phyloP scores from a whole-genome alignment of 2,888 invertebrate species.

The Acrobeloides nanus region DNA sequence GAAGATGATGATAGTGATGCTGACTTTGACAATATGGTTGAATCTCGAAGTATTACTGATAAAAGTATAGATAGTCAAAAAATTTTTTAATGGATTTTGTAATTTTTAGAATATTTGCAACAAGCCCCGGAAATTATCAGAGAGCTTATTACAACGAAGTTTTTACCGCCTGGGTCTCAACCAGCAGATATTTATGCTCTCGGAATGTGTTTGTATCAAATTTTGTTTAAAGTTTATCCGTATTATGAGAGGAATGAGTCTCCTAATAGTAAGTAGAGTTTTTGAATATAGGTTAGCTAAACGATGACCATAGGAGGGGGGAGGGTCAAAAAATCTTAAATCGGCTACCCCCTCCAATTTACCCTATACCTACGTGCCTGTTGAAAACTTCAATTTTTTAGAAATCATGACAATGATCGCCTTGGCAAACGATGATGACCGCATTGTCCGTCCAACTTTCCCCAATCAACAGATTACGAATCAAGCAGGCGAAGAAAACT shows the following conservation, averaged over 20 bases:
- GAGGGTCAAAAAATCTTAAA: too few species aligned
- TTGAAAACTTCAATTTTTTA: too few species aligned
- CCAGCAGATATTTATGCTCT: conserved; percentile 42
- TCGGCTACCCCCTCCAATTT: too few species aligned
- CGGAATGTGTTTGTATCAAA: conserved; percentile 46
- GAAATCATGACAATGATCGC: conserved; percentile 45
- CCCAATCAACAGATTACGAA: conserved; percentile 21
- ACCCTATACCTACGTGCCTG: too few species aligned
- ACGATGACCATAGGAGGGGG: too few species aligned
- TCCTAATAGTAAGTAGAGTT: too few species aligned
- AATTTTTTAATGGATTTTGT: too few species aligned
- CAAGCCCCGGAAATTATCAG: conserved; percentile 48
- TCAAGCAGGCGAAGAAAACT: conserved; percentile 35
- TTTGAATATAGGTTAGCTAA: too few species aligned
- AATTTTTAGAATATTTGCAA: conserved; percentile 43
- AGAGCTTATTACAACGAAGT: conserved; percentile 35
- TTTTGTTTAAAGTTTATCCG: conserved; percentile 42
- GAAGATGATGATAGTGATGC: too few species aligned
- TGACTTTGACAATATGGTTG: conserved; percentile 3
- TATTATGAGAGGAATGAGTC: conserved; percentile 41
- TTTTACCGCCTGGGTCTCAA: conserved; percentile 36
- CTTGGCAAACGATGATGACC: conserved; percentile 44
- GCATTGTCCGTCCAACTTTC: conserved; percentile 41
- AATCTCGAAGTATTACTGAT: too few species aligned
- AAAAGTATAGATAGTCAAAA: too few species aligned